Base-by-base conservation (phyloP, 2,113 vertebrate genomes). In the Sapayoa aenigma region DNA sequence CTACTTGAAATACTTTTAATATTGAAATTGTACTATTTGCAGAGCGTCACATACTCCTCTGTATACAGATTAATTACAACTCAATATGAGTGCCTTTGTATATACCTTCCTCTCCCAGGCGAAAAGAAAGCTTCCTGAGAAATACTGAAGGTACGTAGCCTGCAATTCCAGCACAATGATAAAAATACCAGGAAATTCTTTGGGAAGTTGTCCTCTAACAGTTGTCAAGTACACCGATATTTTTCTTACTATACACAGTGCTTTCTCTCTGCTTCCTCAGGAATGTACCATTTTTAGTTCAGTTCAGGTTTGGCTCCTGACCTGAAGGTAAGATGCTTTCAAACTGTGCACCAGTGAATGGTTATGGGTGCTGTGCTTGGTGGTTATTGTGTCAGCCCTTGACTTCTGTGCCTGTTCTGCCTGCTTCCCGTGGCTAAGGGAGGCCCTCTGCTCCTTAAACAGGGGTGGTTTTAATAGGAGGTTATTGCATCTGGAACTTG, bases 391-490 rank as follows among this genome's bases (percentile, higher is more conserved):
- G 15, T 55, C 56, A 80, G n/a, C 16, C n/a, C 20, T 12, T 72
- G 47, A 52, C n/a, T 35, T 31, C 37, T 67, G 35, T 33, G 55
- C 42, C 33, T 69, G 14, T 73, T 74, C 46, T 83, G 56, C 59
- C 35, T 33, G 9, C 30, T 80, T 65, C 4, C 24, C 3, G 0
- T 6, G 18, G 50, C 49, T 68, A 16, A 18, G 0, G 1, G n/a
- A 35, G 27, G 44, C 33, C 30, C 31, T 33, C 35, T 21, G 20
- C 23, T 39, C 47, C 52, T 41, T 59, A 55, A 82, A 44, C 3
- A n/a, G 1, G 2, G 42, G 10, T 41, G 22, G 27, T 73, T 87
- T 73, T 62, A 69, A 58, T 8, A 56, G 39, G 11, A 87, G 27
- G 5, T 68, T 60, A 23, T 24, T 67, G 17, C 18, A 35, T 62